A percentile compares a stretch with the other conserved stretches of the same genome.
Evolutionary conservation across 2,888 invertebrate genomes (phyloP).

Genomic region (Hydrotaea diabolus): DNA sequence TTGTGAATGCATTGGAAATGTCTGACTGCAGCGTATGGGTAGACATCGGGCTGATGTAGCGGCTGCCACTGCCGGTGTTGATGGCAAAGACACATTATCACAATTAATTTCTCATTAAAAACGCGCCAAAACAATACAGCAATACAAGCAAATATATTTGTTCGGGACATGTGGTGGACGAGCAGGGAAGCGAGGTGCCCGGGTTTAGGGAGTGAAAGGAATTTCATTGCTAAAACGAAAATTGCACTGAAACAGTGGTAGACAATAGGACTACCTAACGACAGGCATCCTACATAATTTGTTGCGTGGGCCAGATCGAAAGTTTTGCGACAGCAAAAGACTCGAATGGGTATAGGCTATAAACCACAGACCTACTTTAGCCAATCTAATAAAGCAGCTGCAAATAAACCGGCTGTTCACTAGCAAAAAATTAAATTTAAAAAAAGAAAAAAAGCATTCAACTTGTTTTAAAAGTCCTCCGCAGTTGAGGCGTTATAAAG

Average conservation of each 20-base stretch:
- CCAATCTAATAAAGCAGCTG: too few species aligned
- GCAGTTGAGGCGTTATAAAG: too few species aligned
- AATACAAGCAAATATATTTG: conserved; percentile 4
- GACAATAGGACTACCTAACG: neutral
- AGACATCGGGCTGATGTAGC: too few species aligned
- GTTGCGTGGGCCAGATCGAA: neutral
- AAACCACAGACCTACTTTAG: too few species aligned
- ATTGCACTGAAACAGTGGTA: neutral
- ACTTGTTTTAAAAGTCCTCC: too few species aligned
- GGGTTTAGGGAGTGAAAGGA: conserved; percentile 11
- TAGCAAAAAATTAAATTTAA: too few species aligned
- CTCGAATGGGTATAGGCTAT: too few species aligned
- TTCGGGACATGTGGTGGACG: too few species aligned
- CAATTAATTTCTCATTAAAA: conserved; percentile 78
- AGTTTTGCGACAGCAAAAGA: neutral
- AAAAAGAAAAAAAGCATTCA: too few species aligned
- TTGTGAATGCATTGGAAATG: neutral
- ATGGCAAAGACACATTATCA: conserved; percentile 52
- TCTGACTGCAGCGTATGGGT: conserved; percentile 33
- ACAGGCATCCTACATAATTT: neutral
- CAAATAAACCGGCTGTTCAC: too few species aligned
- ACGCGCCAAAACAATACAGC: conserved; percentile 48
- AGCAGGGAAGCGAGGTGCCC: conserved; percentile 6
- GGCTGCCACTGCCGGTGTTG: neutral
- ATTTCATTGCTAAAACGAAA: conserved; percentile 46